Evolutionary conservation across 2,113 vertebrate species (phyloP).

Genomic region (Prinia subflava): DNA sequence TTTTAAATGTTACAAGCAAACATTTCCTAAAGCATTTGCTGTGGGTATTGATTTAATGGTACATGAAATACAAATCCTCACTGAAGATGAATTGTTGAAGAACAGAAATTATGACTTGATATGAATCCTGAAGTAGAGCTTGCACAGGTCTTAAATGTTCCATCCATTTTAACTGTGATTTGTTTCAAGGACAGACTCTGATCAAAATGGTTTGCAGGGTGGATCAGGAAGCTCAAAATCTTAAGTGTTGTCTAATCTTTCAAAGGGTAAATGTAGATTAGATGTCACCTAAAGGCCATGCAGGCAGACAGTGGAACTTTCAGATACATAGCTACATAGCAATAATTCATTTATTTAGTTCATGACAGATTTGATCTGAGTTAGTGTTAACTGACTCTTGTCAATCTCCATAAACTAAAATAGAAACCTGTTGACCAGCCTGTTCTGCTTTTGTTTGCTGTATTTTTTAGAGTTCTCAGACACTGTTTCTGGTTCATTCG

Average conservation of each 20-base stretch:
- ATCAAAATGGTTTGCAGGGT: neutral
- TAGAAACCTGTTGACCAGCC: neutral
- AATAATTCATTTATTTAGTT: neutral
- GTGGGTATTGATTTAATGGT: neutral
- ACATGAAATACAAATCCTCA: neutral
- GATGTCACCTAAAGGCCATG: neutral
- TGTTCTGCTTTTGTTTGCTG: neutral
- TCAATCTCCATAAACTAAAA: neutral
- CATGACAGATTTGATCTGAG: neutral
- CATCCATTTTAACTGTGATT: neutral
- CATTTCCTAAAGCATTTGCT: neutral
- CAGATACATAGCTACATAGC: neutral
- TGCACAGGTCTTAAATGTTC: neutral
- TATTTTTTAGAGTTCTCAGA: neutral
- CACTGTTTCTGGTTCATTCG: neutral
- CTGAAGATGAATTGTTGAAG: neutral
- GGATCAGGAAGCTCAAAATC: neutral
- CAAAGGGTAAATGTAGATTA: neutral
- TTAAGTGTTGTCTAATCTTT: neutral
- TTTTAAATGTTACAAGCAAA: neutral
- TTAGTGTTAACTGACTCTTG: neutral
- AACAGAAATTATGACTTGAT: neutral
- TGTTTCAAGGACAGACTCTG: neutral
- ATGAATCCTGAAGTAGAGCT: neutral
- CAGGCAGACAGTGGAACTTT: neutral